Base-by-base conservation (phyloP, 2,113 vertebrate genomes). In the Protobothrops flavoviridis region DNA sequence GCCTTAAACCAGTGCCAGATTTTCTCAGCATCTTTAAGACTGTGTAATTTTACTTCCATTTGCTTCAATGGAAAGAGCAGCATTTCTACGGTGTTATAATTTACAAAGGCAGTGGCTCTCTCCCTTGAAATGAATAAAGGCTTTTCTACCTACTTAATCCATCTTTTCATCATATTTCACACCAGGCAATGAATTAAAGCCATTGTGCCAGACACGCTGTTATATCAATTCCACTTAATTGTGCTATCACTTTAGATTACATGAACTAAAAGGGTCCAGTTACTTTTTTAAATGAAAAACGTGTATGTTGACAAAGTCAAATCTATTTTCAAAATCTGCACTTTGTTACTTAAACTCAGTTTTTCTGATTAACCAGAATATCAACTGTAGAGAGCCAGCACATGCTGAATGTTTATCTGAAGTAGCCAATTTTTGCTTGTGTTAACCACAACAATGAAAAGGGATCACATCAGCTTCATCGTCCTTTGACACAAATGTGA, bases 161-260 rank as follows among this genome's bases (percentile, higher is more conserved):
- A 92, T 85, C 26, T 56, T 10, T 29, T 33, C 53, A 85, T 85
- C 26, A 33, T 29, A 89, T 48, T 85, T 64, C 56, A 52, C 92
- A 88, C 89, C 15, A 90, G 55, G 86, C 59, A 57, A 53, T 93
- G 93, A 45, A 59, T 92, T 13, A 85, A 92, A 95, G 43, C 96
- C 4, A 81, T 29, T 23, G 64, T 1, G 20, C 45, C 61, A 96
- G 89, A 17, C 43, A 81, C 45, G 89, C 92, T 89, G 48, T n/a
- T 55, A 94, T 64, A 93, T 56, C 20, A 56, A 33, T 90, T 93
- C 1, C 53, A 61, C 24, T 93, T 87, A 90, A 92, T 93, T 29
- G 15, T 89, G 45, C 45, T 93, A 95, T 64, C 86, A 89, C 3
- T n/a, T 29, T 92, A 33, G 74, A 9, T 26, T 52, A 93, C 1